phyloP scores from a whole-genome alignment of 2,113 vertebrate genomes.

The Myrmecophaga tridactyla region DNA sequence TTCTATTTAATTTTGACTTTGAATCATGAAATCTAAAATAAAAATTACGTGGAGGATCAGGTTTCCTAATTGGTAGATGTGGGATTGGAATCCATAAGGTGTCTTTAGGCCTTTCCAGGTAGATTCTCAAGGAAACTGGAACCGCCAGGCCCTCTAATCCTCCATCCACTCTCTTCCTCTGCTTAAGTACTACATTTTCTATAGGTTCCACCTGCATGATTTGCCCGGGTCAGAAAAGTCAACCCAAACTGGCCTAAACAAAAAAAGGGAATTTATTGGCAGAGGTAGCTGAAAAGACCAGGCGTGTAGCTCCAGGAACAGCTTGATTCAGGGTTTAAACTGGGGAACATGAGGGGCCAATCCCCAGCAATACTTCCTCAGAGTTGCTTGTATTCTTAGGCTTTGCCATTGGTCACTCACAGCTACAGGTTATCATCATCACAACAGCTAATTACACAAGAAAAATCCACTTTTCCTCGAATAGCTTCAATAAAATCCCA shows the following conservation, averaged over 20 bases:
- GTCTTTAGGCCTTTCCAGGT: not conserved
- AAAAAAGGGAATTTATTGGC: not conserved
- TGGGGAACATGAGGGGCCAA: not conserved
- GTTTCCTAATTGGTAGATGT: not conserved
- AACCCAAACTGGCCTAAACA: not conserved
- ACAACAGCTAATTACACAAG: not conserved
- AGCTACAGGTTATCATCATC: not conserved
- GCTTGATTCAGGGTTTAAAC: not conserved
- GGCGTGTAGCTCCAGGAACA: not conserved
- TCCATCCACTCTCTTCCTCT: not conserved
- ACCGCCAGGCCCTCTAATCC: not conserved
- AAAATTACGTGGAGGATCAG: not conserved
- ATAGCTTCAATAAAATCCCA: not conserved
- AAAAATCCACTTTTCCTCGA: not conserved
- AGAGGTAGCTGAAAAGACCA: not conserved
- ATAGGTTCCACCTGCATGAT: not conserved
- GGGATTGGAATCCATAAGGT: not conserved
- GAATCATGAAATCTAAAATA: slow-evolving; percentile 13
- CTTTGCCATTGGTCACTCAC: not conserved
- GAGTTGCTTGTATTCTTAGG: not conserved
- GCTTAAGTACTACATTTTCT: not conserved
- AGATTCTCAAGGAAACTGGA: not conserved
- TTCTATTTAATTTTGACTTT: slow-evolving; percentile 17
- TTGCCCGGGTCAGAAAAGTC: not conserved
- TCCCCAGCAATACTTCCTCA: not conserved